These are phyloP conservation scores for Cossypha niveicapilla DNA, from an alignment of 2,797 vertebrate species.

Conservation along the genomic window DNA sequence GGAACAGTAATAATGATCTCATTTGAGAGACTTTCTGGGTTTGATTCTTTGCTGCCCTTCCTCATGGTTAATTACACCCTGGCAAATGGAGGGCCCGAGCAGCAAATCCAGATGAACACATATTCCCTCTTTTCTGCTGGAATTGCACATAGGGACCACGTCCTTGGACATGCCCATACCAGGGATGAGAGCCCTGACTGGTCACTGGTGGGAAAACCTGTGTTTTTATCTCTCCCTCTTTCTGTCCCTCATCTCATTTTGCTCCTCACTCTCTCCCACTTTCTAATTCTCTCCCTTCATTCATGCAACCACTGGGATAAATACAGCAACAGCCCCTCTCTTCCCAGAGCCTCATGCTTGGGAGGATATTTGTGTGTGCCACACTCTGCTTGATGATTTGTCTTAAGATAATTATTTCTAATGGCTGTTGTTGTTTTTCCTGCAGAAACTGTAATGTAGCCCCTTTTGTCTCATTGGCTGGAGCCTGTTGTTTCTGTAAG, in stretches of 20 bases:
- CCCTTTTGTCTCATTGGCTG: slow-evolving; percentile 71
- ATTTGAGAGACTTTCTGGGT: slow-evolving; percentile 55
- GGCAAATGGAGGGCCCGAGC: slow-evolving; percentile 14
- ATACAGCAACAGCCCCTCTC: slow-evolving; percentile 22
- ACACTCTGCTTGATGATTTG: slow-evolving; percentile 37
- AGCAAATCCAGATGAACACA: neutral
- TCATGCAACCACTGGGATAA: neutral
- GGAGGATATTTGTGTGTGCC: slow-evolving; percentile 49
- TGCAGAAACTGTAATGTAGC: slow-evolving; percentile 73
- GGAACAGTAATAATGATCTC: slow-evolving; percentile 42
- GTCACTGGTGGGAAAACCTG: neutral
- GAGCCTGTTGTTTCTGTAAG: slow-evolving; percentile 76
- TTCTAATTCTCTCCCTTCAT: neutral
- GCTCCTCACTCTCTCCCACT: neutral
- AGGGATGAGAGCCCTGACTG: neutral
- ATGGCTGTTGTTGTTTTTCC: slow-evolving; percentile 70
- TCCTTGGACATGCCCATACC: neutral
- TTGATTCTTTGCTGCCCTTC: slow-evolving; percentile 37
- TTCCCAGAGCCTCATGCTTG: slow-evolving; percentile 21
- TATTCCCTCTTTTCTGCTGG: neutral
- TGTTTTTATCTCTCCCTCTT: neutral
- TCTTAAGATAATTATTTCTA: slow-evolving; percentile 73
- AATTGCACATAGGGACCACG: fast-evolving
- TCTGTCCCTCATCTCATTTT: neutral
- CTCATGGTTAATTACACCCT: slow-evolving; percentile 34